A percentile compares a stretch with the other conserved stretches of the same genome.
These are phyloP conservation scores for Cynopterus sphinx DNA, from an alignment of 2,797 vertebrate genomes.

Conservation along the genomic window DNA sequence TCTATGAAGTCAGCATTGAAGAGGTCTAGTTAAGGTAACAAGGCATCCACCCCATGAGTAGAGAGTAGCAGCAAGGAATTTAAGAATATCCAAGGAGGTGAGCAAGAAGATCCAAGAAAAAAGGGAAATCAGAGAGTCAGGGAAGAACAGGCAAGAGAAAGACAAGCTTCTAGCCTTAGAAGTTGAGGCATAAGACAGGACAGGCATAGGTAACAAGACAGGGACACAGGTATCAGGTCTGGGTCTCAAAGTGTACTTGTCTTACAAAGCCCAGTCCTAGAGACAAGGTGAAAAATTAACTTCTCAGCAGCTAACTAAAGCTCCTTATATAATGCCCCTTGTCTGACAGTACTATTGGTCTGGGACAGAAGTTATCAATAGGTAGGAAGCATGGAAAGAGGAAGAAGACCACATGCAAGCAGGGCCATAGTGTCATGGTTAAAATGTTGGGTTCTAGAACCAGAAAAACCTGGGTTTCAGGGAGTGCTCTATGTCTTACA, in stretches of 20 bases:
- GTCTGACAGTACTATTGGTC: not conserved
- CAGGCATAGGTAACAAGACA: not conserved
- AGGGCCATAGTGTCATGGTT: not conserved
- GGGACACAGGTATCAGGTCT: not conserved
- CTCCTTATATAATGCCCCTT: not conserved
- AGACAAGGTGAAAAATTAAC: conserved; percentile 3
- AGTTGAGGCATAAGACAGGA: not conserved
- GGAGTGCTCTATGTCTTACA: not conserved
- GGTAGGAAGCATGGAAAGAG: not conserved
- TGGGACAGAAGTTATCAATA: not conserved
- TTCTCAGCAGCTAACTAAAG: not conserved
- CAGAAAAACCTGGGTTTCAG: not conserved
- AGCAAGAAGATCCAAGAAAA: not conserved
- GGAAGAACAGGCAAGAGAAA: not conserved
- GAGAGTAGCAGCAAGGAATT: not conserved
- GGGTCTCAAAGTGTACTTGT: not conserved
- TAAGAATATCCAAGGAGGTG: not conserved
- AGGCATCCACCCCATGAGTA: not conserved
- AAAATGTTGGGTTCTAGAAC: not conserved
- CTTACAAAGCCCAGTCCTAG: not conserved
- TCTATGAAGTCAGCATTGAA: not conserved
- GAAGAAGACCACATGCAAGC: not conserved
- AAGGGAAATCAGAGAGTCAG: not conserved
- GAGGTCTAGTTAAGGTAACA: not conserved
- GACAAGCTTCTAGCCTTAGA: not conserved